phyloP scores from a whole-genome alignment of 2,113 vertebrate genomes.

The Antidorcas marsupialis region DNA sequence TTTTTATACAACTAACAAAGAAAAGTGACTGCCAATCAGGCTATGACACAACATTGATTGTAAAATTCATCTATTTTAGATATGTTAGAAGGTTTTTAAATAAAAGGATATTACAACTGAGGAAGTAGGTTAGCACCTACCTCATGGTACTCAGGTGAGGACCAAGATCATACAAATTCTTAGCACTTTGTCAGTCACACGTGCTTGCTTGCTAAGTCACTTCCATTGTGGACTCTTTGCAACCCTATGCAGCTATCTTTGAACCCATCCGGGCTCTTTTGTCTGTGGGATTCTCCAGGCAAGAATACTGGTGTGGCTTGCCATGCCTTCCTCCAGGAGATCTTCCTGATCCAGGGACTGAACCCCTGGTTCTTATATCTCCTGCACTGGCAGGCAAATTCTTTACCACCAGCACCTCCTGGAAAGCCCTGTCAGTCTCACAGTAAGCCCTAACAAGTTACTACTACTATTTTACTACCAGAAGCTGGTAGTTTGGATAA shows the following conservation, averaged over 20 bases:
- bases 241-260: not conserved
- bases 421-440: not conserved
- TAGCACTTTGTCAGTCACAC: not conserved
- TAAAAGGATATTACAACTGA: not conserved
- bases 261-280: not conserved
- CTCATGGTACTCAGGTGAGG: not conserved
- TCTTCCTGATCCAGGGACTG: not conserved
- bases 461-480: conserved; percentile 40
- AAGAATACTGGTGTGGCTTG: not conserved
- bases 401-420: not conserved
- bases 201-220: not conserved
- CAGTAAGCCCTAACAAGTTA: conserved; percentile 2
- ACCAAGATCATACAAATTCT: not conserved
- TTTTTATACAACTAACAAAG: not conserved
- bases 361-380: not conserved
- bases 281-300: not conserved
- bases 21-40: conserved; percentile 13
- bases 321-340: not conserved
- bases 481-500: conserved; percentile 39
- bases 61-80: conserved; percentile 10
- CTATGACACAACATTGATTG: not conserved
- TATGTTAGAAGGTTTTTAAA: not conserved
- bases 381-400: not conserved
- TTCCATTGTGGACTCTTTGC: not conserved
- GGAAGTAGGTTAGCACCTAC: not conserved